phyloP scores from a whole-genome alignment of 2,888 invertebrate genomes.

The Nemotelus nigrinus region DNA sequence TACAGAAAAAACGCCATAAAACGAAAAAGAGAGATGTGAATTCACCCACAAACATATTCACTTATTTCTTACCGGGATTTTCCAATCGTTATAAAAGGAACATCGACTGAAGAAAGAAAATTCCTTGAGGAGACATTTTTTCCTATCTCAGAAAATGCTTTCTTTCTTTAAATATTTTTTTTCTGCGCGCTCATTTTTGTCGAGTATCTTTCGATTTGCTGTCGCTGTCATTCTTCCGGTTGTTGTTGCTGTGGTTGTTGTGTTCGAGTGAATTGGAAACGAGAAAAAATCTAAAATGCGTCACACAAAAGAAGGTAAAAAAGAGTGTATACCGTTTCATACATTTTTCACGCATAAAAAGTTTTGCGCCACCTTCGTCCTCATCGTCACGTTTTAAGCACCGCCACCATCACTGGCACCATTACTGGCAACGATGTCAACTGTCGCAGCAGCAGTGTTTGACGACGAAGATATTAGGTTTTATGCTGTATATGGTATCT shows the following conservation, averaged over 20 bases:
- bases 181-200: too few species aligned
- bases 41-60: neutral
- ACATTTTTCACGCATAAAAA: neutral
- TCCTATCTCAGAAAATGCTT: neutral
- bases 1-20: too few species aligned
- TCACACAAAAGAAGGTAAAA: neutral
- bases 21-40: too few species aligned
- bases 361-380: neutral
- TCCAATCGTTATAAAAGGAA: neutral
- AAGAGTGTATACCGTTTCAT: neutral
- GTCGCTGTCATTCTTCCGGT: too few species aligned
- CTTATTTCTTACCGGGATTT: neutral
- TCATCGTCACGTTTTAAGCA: too few species aligned
- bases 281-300: neutral
- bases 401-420: too few species aligned
- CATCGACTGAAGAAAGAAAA: neutral
- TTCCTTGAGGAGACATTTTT: constrained; percentile 5
- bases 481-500: neutral
- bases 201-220: too few species aligned
- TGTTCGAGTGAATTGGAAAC: too few species aligned
- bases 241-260: too few species aligned
- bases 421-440: too few species aligned
- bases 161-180: too few species aligned
- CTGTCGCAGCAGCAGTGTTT: too few species aligned
- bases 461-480: neutral